Evolutionary conservation across 2,888 invertebrate species (phyloP), one percentile per base, ranked within the genome.

Genomic region (Iphiclides podalirius): DNA sequence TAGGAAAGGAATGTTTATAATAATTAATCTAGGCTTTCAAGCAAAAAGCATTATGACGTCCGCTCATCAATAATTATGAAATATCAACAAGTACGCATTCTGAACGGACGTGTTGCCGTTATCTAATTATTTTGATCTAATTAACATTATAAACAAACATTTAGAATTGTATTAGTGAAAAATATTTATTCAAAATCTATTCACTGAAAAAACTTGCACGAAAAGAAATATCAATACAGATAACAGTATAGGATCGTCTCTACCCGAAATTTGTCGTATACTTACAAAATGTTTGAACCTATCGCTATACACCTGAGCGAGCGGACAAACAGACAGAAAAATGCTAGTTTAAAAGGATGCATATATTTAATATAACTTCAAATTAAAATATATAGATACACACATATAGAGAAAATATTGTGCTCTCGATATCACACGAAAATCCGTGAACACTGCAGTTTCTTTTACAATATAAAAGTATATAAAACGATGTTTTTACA

Each of bases 231-330:
- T 47, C 11, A 40, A 35, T 44, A 44, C 15, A 23, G 12, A 35
- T 38, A 55, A 58, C 52, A 60, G 57, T 57, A 57, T 57, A 61
- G 55, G 56, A 58, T 52, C 58, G 52, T 57, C 55, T 59, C 68
- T 68, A 69, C 57, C 64, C 66, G 65, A 58, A 66, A 63, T 64
- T 60, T 64, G 53, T 64, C 61, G 58, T 67, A 72, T 83, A 84
- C 84, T 84, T 80, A 84, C 84, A 71, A 74, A 62, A 67, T 69
- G 60, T 64, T 64, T 57, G 69, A 72, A 66, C 75, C 79, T 79
- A 81, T 77, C 61, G 80, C 79, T 82, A 82, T 67, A 77, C 79
- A 75, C 79, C 84, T 83, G 80, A 71, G 82, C 69, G 75, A 69
- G 80, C 79, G 68, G 73, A 74, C 67, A 77, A 73, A 79, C 73